These are phyloP conservation scores for Diplodus sargus DNA, from an alignment of 2,797 vertebrate genomes.

Conservation along the genomic window DNA sequence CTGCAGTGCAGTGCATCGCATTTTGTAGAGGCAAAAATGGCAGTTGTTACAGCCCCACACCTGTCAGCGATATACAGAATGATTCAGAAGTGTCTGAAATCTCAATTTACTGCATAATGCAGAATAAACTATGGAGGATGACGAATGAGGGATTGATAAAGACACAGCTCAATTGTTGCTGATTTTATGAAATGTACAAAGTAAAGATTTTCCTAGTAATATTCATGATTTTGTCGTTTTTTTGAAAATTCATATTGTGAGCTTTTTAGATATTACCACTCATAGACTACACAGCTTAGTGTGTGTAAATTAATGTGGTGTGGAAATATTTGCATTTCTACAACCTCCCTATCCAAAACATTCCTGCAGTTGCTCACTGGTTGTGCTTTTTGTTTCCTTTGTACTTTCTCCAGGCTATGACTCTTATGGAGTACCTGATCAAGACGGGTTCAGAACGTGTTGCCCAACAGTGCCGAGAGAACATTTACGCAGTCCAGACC, in stretches of 20 bases:
- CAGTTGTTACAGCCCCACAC: neutral
- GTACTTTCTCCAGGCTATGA: slow-evolving; percentile 89
- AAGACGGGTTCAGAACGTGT: slow-evolving; percentile 96
- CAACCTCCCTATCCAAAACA: neutral
- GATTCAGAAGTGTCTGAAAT: neutral
- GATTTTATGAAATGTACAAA: neutral
- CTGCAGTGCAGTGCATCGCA: neutral
- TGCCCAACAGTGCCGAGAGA: slow-evolving; percentile 95
- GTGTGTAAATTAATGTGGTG: neutral
- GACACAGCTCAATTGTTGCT: neutral
- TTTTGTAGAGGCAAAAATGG: neutral
- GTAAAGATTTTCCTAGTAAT: neutral
- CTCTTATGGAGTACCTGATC: slow-evolving; percentile 95
- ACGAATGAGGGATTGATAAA: neutral
- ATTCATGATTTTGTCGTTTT: neutral
- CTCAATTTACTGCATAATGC: neutral
- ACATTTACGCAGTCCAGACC: slow-evolving; percentile 95
- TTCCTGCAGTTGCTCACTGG: slow-evolving; percentile 11
- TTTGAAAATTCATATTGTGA: neutral
- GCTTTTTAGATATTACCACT: neutral
- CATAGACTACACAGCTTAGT: neutral
- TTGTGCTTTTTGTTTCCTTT: slow-evolving; percentile 35
- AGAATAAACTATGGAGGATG: neutral
- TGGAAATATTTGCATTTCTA: neutral
- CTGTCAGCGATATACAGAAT: neutral